Conservation (phyloP, 2,888 invertebrate genomes). For the Orthosia gothica region DNA sequence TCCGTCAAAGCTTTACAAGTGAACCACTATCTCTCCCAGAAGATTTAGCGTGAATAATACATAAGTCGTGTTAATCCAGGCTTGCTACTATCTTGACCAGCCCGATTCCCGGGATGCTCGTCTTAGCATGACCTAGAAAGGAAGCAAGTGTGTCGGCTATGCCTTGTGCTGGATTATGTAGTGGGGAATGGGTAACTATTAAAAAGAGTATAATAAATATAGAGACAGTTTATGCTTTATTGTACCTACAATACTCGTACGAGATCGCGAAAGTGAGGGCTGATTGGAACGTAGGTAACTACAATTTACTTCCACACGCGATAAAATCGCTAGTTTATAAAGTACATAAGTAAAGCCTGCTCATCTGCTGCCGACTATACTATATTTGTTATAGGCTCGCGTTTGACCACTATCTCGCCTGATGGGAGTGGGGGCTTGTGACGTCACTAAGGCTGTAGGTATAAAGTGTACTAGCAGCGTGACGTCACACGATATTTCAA, state of each 20-base stretch:
- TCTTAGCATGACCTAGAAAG: slow-evolving; percentile 45
- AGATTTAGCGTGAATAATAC: slow-evolving; percentile 17
- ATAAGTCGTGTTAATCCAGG: slow-evolving; percentile 23
- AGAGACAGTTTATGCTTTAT: background rate
- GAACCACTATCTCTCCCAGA: background rate
- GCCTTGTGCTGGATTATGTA: slow-evolving; percentile 4
- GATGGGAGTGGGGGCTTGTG: too few species aligned
- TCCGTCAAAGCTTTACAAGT: background rate
- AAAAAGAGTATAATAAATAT: background rate
- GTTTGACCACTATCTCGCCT: too few species aligned
- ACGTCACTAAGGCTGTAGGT: too few species aligned
- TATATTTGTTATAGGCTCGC: too few species aligned
- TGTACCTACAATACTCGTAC: background rate
- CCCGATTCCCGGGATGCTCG: slow-evolving; percentile 9
- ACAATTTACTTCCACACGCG: too few species aligned
- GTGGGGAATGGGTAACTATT: background rate
- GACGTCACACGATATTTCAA: too few species aligned
- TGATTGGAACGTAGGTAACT: background rate
- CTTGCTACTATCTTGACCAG: slow-evolving; percentile 42
- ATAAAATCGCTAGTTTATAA: too few species aligned
- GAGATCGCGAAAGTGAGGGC: background rate
- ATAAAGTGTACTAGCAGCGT: too few species aligned
- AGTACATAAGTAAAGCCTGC: too few species aligned
- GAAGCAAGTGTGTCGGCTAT: background rate
- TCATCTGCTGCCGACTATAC: too few species aligned